phyloP scores from a whole-genome alignment of 2,888 invertebrate genomes.

The Onthophagus sagittarius region DNA sequence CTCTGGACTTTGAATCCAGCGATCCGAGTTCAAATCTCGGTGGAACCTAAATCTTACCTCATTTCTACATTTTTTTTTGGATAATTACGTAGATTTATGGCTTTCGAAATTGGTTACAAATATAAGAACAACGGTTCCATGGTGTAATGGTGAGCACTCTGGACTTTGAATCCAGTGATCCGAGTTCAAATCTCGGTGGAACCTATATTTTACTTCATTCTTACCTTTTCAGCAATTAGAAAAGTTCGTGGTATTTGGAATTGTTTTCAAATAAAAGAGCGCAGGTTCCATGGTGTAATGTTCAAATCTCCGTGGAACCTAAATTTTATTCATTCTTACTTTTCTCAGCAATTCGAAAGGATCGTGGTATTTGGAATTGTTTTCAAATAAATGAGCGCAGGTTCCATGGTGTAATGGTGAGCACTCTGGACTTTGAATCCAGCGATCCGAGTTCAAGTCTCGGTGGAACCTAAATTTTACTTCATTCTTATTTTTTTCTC shows the following conservation, averaged over 20 bases:
- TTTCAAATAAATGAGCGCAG: too few species aligned
- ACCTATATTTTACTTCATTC: slow-evolving; percentile 49
- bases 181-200: slow-evolving; percentile 61
- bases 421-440: slow-evolving; percentile 64
- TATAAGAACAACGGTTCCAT: too few species aligned
- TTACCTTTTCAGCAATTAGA: too few species aligned
- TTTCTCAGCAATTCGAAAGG: too few species aligned
- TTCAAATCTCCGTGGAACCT: slow-evolving; percentile 61
- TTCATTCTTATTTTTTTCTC: too few species aligned
- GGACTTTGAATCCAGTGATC: slow-evolving; percentile 62
- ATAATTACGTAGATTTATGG: too few species aligned
- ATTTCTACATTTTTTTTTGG: too few species aligned
- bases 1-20: slow-evolving; percentile 63
- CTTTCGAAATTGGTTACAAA: too few species aligned
- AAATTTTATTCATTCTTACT: too few species aligned
- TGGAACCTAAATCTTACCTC: slow-evolving; percentile 57
- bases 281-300: slow-evolving; percentile 63
- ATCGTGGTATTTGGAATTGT: too few species aligned
- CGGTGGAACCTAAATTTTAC: slow-evolving; percentile 57
- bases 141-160: slow-evolving; percentile 65
- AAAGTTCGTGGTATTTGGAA: too few species aligned
- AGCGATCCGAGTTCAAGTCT: slow-evolving; percentile 62
- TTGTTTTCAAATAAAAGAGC: too few species aligned
- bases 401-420: slow-evolving; percentile 64
- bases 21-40: slow-evolving; percentile 62